These are phyloP conservation scores for Sphecodes monilicornis DNA, from an alignment of 2,888 invertebrate species.

Conservation along the genomic window DNA sequence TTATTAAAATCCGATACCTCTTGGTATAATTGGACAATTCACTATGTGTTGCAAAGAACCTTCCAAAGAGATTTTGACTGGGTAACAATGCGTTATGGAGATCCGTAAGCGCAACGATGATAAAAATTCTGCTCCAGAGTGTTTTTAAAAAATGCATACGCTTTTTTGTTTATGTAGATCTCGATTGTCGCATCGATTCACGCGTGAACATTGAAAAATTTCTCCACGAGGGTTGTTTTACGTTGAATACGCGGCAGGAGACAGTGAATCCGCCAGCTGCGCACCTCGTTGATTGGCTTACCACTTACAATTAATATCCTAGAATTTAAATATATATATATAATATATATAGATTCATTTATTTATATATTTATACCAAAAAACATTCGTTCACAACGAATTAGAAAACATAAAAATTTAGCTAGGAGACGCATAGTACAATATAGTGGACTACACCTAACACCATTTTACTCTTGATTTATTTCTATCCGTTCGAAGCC, in stretches of 20 bases:
- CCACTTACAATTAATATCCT: slow-evolving; percentile 71
- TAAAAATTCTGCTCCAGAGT: slow-evolving; percentile 12
- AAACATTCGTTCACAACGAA: slow-evolving; percentile 80
- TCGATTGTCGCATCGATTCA: slow-evolving; percentile 65
- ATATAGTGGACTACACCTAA: slow-evolving; percentile 79
- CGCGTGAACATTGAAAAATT: slow-evolving; percentile 35
- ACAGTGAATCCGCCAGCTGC: slow-evolving; percentile 69
- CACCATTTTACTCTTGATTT: slow-evolving; percentile 67
- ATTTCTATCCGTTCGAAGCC: slow-evolving; percentile 42
- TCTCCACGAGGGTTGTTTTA: slow-evolving; percentile 23
- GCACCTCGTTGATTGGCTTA: slow-evolving; percentile 76
- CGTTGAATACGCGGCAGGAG: slow-evolving; percentile 44
- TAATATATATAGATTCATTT: slow-evolving; percentile 72
- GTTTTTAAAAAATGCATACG: slow-evolving; percentile 21
- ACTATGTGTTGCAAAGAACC: neutral
- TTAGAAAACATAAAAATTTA: slow-evolving; percentile 79
- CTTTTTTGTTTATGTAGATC: slow-evolving; percentile 35
- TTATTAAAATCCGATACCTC: neutral
- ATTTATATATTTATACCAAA: slow-evolving; percentile 75
- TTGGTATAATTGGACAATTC: neutral
- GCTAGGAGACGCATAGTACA: slow-evolving; percentile 78
- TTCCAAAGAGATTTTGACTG: neutral
- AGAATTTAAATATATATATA: slow-evolving; percentile 72
- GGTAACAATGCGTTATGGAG: neutral
- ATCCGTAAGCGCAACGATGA: slow-evolving; percentile 26